Base-by-base conservation (phyloP, 1,140 invertebrate species). In the Cotesia chilonis region DNA sequence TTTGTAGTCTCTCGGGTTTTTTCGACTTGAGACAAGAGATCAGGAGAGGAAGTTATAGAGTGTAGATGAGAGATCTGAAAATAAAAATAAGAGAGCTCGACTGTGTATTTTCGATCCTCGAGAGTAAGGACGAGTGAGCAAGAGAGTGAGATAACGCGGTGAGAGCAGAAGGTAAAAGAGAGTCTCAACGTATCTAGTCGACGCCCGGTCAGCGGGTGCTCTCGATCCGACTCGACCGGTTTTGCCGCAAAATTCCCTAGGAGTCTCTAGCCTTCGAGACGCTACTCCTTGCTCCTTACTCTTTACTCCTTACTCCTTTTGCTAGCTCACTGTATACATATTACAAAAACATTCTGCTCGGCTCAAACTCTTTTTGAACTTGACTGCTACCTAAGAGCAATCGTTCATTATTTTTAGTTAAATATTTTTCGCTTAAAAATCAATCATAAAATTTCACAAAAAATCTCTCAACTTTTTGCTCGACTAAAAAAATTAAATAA, bases 161-260 rank as follows among this genome's bases (percentile, higher is more conserved):
- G 55, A 70, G 70, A 65, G 67, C 60, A 75, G 71, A 61, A 75
- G 71, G 68, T 68, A 75, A 70, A 74, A 65, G 66, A 71, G 72
- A 66, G 68, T 63, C 69, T 57, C 51, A 35, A 17, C 38, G 55
- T 38, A 14, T 71, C 63, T 72, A 72, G 70, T 59, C 64, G 52
- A 60, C 38, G 70, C 73, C 47, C 17, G 71, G 73, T 68, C 73
- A 77, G 73, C 71, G 71, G 67, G 73, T 77, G 75, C 75, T 77
- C 75, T 69, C 55, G 69, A 77, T 77, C 75, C 63, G 71, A 74
- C 75, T 77, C 51, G 75, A 77, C 75, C 75, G 75, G 75, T 77
- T 77, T 75, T 73, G 65, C 54, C 60, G 54, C 63, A 64, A 77
- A 73, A 75, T 68, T 66, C 75, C 36, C 59, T 76, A 77, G 75